Evolutionary conservation across 1,140 invertebrate genomes (phyloP).

Genomic region (Drosophila ohnishii): DNA sequence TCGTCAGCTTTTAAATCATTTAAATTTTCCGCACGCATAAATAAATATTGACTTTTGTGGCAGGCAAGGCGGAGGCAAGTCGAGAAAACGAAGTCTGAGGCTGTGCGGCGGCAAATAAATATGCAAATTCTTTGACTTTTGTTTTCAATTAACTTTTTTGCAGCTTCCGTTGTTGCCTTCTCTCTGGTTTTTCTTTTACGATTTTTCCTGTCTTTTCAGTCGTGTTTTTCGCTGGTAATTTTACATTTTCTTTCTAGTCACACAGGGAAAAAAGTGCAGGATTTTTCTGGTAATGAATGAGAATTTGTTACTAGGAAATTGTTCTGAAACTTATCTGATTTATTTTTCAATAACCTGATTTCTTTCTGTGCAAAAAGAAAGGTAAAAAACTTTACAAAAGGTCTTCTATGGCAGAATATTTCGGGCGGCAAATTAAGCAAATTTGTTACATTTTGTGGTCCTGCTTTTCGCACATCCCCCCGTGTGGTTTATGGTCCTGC

Average conservation of each 20-base stretch:
- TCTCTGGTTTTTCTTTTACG: slow-evolving; percentile 26
- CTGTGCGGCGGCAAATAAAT: slow-evolving; percentile 57
- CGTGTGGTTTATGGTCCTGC: slow-evolving; percentile 53
- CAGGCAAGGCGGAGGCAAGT: slow-evolving; percentile 16
- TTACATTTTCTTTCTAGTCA: slow-evolving; percentile 5
- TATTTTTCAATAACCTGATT: neutral
- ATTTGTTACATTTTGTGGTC: slow-evolving; percentile 58
- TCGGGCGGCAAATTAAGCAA: slow-evolving; percentile 54
- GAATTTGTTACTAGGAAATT: neutral
- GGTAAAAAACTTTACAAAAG: neutral
- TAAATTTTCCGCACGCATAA: slow-evolving; percentile 72
- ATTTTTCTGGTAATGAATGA: neutral
- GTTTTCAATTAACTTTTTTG: slow-evolving; percentile 78
- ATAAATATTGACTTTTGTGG: slow-evolving; percentile 75
- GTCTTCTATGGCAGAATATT: slow-evolving; percentile 1
- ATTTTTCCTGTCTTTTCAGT: slow-evolving; percentile 5
- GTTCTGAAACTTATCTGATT: neutral
- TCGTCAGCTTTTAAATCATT: slow-evolving; percentile 62
- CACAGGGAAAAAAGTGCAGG: slow-evolving; percentile 11
- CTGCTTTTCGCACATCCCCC: slow-evolving; percentile 9
- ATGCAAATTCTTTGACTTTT: slow-evolving; percentile 78
- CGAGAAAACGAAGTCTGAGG: slow-evolving; percentile 31
- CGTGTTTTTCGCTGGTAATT: slow-evolving; percentile 1
- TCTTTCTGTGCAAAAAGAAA: slow-evolving; percentile 1
- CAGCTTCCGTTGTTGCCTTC: slow-evolving; percentile 24